phyloP scores from a whole-genome alignment of 2,113 vertebrate species.

The Mormoops blainvillei region DNA sequence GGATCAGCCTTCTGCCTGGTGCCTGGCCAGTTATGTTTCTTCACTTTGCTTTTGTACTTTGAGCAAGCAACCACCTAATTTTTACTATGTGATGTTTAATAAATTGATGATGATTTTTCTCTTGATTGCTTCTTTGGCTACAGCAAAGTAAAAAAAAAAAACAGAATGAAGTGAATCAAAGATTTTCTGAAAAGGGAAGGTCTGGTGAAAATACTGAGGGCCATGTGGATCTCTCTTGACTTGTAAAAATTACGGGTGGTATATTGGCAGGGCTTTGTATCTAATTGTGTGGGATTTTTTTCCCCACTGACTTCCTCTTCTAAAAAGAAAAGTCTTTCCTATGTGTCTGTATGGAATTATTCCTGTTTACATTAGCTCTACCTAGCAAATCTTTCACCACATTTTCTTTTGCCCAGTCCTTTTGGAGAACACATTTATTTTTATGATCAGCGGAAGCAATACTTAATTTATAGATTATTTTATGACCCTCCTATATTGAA shows the following conservation, averaged over 20 bases:
- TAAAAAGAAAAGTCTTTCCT: neutral
- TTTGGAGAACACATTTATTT: neutral
- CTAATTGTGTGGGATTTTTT: neutral
- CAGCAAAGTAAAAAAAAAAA: neutral
- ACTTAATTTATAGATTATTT: neutral
- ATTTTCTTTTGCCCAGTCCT: neutral
- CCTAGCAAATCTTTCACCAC: neutral
- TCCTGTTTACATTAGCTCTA: neutral
- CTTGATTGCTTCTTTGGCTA: neutral
- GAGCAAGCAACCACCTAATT: neutral
- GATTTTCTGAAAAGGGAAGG: neutral
- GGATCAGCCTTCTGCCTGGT: neutral
- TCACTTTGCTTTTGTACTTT: neutral
- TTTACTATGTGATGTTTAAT: neutral
- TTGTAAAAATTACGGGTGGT: neutral
- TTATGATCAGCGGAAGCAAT: neutral
- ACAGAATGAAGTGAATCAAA: neutral
- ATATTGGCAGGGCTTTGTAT: neutral
- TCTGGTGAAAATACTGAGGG: neutral
- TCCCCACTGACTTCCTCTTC: neutral
- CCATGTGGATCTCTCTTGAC: neutral
- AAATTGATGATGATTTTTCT: neutral
- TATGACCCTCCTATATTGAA: neutral
- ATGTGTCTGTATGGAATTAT: neutral
- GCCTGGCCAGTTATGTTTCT: neutral